A percentile compares a stretch with the other conserved stretches of the same genome.
Evolutionary conservation across 1,140 invertebrate species (phyloP).

Genomic region (Drosophila dunni): DNA sequence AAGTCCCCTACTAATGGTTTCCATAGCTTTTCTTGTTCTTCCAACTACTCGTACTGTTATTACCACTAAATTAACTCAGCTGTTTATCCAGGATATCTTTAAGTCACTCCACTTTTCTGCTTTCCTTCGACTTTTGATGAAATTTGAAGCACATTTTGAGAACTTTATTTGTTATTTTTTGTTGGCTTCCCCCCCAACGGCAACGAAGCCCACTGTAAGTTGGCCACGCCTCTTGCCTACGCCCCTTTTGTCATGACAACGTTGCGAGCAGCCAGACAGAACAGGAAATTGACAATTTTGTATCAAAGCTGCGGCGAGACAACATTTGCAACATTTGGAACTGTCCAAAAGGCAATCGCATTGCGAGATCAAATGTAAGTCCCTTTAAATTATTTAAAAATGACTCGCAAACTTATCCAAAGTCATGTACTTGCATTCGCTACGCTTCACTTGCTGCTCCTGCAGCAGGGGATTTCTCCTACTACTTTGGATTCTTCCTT

Average conservation of each 20-base stretch:
- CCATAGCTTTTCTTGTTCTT: too few relatives aligned
- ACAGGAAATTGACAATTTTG: slow-evolving; percentile 79
- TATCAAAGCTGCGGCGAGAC: slow-evolving; percentile 59
- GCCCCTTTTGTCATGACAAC: slow-evolving; percentile 33
- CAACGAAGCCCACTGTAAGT: neutral
- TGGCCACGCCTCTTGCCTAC: slow-evolving; percentile 14
- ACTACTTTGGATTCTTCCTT: neutral
- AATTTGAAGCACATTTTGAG: slow-evolving; percentile 54
- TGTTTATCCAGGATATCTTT: neutral
- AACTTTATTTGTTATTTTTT: slow-evolving; percentile 49
- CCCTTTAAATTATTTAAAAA: slow-evolving; percentile 75
- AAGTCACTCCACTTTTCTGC: neutral
- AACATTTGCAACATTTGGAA: slow-evolving; percentile 31
- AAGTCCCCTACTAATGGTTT: too few relatives aligned
- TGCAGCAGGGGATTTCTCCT: neutral
- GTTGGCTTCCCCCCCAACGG: neutral
- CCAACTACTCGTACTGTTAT: too few relatives aligned
- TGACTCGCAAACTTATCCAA: slow-evolving; percentile 51
- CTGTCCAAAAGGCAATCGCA: slow-evolving; percentile 15
- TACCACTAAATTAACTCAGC: neutral
- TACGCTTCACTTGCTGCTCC: slow-evolving; percentile 17
- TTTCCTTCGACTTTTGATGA: slow-evolving; percentile 19
- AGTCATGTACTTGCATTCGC: slow-evolving; percentile 36
- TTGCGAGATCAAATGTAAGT: slow-evolving; percentile 32
- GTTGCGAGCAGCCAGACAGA: slow-evolving; percentile 47